Conservation (phyloP, 2,113 vertebrate species). For the Grallaria varia region DNA sequence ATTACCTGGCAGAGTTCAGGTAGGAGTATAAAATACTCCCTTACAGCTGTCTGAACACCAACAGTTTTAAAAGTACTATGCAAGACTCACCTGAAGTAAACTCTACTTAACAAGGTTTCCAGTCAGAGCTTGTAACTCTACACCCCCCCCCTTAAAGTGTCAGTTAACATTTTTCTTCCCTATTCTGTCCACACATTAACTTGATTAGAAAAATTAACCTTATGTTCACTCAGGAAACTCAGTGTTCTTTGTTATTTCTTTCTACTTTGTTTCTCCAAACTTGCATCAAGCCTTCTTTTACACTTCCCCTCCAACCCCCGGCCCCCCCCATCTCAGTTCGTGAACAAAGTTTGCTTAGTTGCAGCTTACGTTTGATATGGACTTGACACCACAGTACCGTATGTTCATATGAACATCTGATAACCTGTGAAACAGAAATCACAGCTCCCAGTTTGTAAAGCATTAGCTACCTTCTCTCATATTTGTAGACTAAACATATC, state of each 20-base stretch:
- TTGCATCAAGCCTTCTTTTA: conserved; percentile 7
- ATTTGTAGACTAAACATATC: conserved; percentile 42
- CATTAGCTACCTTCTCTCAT: conserved; percentile 49
- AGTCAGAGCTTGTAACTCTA: neutral
- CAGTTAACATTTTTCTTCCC: neutral
- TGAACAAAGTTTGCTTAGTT: conserved; percentile 63
- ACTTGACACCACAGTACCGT: conserved; percentile 61
- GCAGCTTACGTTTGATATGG: conserved; percentile 63
- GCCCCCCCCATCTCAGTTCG: neutral
- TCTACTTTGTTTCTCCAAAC: neutral
- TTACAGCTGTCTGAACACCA: neutral
- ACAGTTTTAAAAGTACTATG: neutral
- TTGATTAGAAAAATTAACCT: neutral
- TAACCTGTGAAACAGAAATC: conserved; percentile 66
- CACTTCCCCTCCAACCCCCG: conserved; percentile 12
- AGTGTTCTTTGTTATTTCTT: neutral
- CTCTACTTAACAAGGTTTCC: neutral
- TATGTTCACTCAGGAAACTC: neutral
- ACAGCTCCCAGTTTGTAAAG: conserved; percentile 64
- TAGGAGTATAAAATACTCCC: neutral
- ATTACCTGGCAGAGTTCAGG: neutral
- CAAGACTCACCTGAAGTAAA: neutral
- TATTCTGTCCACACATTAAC: neutral
- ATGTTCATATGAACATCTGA: conserved; percentile 68
- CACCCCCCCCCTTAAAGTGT: neutral